Percentiles rank a stretch among this genome's conserved stretches.
phyloP scores from a whole-genome alignment of 2,113 vertebrate species.

The Daboia siamensis region DNA sequence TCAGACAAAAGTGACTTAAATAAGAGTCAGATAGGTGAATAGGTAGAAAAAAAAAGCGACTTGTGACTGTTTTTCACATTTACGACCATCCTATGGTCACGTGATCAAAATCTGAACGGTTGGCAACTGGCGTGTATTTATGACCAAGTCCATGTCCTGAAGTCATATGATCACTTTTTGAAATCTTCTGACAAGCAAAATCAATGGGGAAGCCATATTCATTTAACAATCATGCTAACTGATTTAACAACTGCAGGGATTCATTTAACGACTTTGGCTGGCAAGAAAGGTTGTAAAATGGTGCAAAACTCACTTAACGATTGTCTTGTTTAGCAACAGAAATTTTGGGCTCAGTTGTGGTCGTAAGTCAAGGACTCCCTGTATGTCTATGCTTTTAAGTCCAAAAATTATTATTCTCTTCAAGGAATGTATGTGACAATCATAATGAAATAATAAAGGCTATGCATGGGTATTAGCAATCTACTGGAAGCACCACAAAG shows the following conservation, averaged over 20 bases:
- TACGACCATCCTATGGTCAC: background rate
- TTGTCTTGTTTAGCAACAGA: background rate
- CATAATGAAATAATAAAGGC: constrained; percentile 11
- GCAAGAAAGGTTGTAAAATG: background rate
- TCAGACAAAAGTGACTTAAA: background rate
- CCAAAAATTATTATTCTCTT: background rate
- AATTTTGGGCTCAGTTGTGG: background rate
- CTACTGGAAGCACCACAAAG: background rate
- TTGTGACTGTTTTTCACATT: background rate
- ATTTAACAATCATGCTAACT: background rate
- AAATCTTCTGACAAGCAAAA: background rate
- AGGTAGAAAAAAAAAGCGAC: background rate
- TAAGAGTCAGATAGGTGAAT: background rate
- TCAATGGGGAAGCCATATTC: background rate
- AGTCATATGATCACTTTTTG: background rate
- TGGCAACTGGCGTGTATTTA: background rate
- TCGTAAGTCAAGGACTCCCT: background rate
- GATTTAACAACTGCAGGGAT: background rate
- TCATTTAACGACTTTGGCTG: background rate
- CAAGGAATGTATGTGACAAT: background rate
- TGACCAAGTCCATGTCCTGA: background rate
- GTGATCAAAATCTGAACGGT: background rate
- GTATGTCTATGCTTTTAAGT: constrained; percentile 3
- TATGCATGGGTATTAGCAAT: background rate
- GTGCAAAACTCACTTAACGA: background rate